Evolutionary conservation across 2,797 vertebrate species (phyloP).

Genomic region (Crocodylus rhombifer): DNA sequence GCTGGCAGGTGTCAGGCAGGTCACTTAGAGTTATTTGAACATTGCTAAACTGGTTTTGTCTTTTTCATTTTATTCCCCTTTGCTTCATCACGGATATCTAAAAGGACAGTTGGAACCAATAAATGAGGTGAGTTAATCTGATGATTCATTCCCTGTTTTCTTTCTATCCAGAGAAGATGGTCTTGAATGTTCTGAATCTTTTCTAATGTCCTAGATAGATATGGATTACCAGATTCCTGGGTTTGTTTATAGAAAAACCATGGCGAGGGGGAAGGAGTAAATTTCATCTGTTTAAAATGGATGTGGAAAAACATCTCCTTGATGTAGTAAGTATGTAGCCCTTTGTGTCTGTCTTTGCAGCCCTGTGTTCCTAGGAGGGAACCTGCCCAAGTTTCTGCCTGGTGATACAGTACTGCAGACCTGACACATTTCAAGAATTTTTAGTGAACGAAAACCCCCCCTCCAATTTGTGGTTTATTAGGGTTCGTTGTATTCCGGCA

Average conservation of each 20-base stretch:
- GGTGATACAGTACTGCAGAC: background rate
- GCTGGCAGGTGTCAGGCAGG: slow-evolving; percentile 49
- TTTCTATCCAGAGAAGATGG: slow-evolving; percentile 67
- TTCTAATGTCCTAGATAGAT: slow-evolving; percentile 57
- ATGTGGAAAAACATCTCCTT: background rate
- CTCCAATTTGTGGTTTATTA: background rate
- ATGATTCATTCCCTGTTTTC: slow-evolving; percentile 59
- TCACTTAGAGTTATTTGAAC: slow-evolving; percentile 69
- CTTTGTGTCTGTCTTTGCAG: background rate
- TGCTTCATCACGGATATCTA: slow-evolving; percentile 82
- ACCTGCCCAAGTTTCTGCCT: fast-evolving
- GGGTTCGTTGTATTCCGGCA: background rate
- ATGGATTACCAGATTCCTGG: background rate
- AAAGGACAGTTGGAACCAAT: slow-evolving; percentile 94
- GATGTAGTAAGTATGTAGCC: background rate
- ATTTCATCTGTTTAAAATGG: background rate
- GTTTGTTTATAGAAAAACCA: background rate
- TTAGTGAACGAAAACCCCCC: background rate
- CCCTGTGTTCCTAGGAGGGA: background rate
- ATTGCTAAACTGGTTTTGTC: slow-evolving; percentile 83
- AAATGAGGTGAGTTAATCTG: slow-evolving; percentile 87
- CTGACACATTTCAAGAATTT: background rate
- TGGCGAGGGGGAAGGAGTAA: background rate
- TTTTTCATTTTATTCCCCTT: slow-evolving; percentile 69
- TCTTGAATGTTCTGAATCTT: slow-evolving; percentile 58